Conservation (phyloP, 2,888 invertebrate species). For the Pecten maximus region DNA sequence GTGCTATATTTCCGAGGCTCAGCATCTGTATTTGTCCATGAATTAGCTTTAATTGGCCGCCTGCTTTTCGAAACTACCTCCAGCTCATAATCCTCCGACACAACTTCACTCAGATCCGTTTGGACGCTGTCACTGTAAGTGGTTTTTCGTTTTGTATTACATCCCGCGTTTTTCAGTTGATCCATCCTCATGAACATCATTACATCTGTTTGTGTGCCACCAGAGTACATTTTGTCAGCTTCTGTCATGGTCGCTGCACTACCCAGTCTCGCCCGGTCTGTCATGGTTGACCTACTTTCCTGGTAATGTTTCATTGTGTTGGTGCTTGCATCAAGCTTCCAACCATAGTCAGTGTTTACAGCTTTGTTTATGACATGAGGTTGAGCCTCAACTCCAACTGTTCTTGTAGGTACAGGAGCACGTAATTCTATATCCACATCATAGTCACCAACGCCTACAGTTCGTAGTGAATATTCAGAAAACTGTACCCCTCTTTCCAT, state of each 20-base stretch:
- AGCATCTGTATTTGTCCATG: conserved; percentile 48
- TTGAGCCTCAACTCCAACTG: conserved; percentile 74
- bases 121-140: conserved; percentile 68
- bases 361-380: conserved; percentile 69
- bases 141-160: conserved; percentile 65
- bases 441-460: conserved; percentile 77
- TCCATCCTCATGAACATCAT: conserved; percentile 71
- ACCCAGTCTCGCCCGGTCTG: conserved; percentile 66
- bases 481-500: conserved; percentile 66
- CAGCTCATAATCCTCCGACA: conserved; percentile 61
- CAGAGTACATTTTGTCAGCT: conserved; percentile 51
- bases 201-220: conserved; percentile 71
- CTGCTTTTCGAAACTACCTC: conserved; percentile 57
- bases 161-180: conserved; percentile 64
- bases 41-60: conserved; percentile 54
- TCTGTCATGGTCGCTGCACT: conserved; percentile 77
- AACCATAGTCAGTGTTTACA: conserved; percentile 73
- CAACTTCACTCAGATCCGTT: conserved; percentile 66
- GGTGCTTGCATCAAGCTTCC: conserved; percentile 73
- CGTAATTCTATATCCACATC: conserved; percentile 77
- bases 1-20: conserved; percentile 11
- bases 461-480: conserved; percentile 60
- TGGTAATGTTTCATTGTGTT: conserved; percentile 69
- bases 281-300: conserved; percentile 70
- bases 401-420: conserved; percentile 68